phyloP scores from a whole-genome alignment of 2,888 invertebrate species.

The Phorcus lineatus region DNA sequence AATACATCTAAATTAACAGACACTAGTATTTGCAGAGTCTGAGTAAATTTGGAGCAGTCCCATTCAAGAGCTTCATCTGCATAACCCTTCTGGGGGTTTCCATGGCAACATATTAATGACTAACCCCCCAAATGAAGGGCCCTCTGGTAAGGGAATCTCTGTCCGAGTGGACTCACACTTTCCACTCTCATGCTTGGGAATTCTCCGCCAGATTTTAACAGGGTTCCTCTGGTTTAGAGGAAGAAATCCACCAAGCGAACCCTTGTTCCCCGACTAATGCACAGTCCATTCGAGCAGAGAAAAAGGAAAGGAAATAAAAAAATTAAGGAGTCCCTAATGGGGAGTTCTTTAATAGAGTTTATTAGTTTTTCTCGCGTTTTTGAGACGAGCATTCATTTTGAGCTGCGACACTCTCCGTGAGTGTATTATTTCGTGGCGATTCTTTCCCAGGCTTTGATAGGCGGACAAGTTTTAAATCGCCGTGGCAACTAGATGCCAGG shows the following conservation, averaged over 20 bases:
- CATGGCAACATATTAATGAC: constrained; percentile 38
- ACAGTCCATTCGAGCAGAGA: neutral
- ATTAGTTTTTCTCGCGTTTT: constrained; percentile 12
- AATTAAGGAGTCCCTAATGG: neutral
- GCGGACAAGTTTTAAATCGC: neutral
- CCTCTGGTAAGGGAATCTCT: neutral
- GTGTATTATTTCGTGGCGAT: neutral
- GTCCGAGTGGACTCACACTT: neutral
- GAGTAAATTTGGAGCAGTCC: constrained; percentile 26
- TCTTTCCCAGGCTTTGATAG: neutral
- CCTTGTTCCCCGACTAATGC: neutral
- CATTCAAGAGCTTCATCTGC: constrained; percentile 25
- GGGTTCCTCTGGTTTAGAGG: neutral
- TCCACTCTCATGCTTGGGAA: neutral
- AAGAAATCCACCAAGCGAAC: neutral
- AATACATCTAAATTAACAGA: constrained; percentile 30
- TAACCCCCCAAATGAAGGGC: constrained; percentile 28
- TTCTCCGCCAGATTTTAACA: neutral
- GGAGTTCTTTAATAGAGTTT: constrained; percentile 8
- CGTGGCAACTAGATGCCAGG: neutral
- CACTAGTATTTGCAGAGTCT: constrained; percentile 18
- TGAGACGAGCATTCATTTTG: neutral
- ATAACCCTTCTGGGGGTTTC: constrained; percentile 35
- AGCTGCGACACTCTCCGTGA: neutral
- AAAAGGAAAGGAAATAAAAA: neutral